Evolutionary conservation across 2,797 vertebrate genomes (phyloP).

Genomic region (Nannoperca obscura): DNA sequence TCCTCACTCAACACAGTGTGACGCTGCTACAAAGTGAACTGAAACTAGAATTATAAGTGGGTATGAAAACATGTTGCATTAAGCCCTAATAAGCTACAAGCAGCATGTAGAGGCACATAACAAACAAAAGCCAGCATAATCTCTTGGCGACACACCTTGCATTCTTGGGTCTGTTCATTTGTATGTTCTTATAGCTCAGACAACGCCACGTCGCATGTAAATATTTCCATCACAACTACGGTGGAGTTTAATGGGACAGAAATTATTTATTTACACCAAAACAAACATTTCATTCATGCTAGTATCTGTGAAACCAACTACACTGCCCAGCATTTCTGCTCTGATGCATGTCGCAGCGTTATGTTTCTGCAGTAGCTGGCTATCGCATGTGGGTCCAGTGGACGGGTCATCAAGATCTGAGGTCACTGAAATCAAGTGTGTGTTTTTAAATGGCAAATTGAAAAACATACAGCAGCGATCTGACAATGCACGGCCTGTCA

Average conservation of each 20-base stretch:
- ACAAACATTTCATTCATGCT: neutral
- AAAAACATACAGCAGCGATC: neutral
- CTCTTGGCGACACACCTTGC: constrained; percentile 26
- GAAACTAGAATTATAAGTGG: constrained; percentile 14
- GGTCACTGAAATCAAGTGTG: neutral
- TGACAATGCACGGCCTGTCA: neutral
- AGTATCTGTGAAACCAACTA: neutral
- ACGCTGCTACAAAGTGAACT: neutral
- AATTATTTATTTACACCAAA: neutral
- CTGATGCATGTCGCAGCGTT: neutral
- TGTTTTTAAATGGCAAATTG: neutral
- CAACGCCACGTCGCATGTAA: neutral
- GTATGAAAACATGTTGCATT: constrained; percentile 33
- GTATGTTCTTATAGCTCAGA: neutral
- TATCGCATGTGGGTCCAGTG: neutral
- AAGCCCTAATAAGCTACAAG: constrained; percentile 17
- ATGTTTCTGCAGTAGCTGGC: neutral
- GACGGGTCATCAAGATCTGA: neutral
- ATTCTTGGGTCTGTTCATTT: constrained; percentile 32
- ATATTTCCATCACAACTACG: neutral
- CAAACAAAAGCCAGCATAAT: constrained; percentile 32
- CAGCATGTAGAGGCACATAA: constrained; percentile 37
- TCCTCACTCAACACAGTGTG: neutral
- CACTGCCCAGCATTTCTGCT: neutral
- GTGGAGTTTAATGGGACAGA: neutral